Conservation (phyloP, 2,113 vertebrate species). For the Malurus alboscapulatus region DNA sequence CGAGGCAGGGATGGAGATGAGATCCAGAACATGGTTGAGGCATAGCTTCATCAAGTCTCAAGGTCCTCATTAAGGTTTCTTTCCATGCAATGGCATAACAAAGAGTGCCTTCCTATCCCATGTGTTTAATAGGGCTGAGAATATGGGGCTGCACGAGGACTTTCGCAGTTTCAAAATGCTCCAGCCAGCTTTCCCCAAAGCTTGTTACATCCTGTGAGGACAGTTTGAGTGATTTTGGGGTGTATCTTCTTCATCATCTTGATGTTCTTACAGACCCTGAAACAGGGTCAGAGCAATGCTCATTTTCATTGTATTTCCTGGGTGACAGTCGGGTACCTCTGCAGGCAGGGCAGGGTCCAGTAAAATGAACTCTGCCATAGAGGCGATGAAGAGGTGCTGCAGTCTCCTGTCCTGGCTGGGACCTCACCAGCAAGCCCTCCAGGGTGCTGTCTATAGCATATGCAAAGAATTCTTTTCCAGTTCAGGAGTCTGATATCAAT, state of each 20-base stretch:
- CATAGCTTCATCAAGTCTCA: neutral
- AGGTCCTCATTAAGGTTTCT: neutral
- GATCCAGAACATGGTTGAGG: neutral
- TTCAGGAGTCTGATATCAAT: neutral
- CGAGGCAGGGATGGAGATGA: neutral
- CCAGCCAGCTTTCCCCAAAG: neutral
- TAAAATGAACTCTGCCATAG: neutral
- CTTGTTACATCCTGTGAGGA: neutral
- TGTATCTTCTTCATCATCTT: neutral
- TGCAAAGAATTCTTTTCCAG: neutral
- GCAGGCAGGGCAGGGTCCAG: neutral
- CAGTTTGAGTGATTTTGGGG: rapidly evolving
- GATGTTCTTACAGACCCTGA: neutral
- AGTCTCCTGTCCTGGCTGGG: neutral
- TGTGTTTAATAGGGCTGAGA: neutral
- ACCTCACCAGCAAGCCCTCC: neutral
- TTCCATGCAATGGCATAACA: neutral
- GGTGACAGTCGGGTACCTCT: neutral
- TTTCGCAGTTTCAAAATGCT: neutral
- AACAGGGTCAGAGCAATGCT: neutral
- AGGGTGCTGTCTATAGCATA: neutral
- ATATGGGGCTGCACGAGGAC: rapidly evolving
- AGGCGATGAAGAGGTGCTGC: neutral
- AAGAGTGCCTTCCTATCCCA: neutral
- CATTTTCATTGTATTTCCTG: neutral